Percentiles rank a stretch among this genome's conserved stretches.
Evolutionary conservation across 2,888 invertebrate genomes (phyloP).

Genomic region (Drosophila paucipuncta): DNA sequence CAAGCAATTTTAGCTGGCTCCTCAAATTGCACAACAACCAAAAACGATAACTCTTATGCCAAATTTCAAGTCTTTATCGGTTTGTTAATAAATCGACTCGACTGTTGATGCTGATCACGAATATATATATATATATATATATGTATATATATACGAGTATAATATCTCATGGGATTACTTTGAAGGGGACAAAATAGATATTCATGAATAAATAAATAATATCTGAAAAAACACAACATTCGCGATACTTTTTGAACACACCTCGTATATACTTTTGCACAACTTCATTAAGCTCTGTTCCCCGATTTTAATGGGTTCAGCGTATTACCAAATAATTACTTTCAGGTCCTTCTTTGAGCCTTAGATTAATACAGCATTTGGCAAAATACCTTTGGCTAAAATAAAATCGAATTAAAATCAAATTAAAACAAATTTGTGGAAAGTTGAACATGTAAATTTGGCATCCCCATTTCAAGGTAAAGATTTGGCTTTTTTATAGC

Average conservation of each 20-base stretch:
- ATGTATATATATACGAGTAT: too few relatives aligned
- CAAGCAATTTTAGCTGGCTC: constrained; percentile 1
- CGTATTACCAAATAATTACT: background rate
- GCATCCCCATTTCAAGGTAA: background rate
- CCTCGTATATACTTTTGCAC: background rate
- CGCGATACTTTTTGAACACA: too few relatives aligned
- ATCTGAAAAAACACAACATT: too few relatives aligned
- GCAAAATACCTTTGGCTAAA: background rate
- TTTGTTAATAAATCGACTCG: background rate
- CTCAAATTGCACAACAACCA: background rate
- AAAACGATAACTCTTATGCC: background rate
- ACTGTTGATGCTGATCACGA: background rate
- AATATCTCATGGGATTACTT: too few relatives aligned
- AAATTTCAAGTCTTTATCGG: background rate
- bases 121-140: background rate
- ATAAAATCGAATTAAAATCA: background rate
- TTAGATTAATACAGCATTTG: background rate
- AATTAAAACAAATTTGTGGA: background rate
- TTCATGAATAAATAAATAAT: too few relatives aligned
- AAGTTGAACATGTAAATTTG: background rate
- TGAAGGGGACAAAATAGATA: too few relatives aligned
- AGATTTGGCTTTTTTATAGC: background rate
- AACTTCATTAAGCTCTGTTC: background rate
- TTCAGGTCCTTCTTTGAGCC: background rate
- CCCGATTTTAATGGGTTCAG: background rate